phyloP scores from a whole-genome alignment of 2,888 invertebrate species.

The Euplexia lucipara region DNA sequence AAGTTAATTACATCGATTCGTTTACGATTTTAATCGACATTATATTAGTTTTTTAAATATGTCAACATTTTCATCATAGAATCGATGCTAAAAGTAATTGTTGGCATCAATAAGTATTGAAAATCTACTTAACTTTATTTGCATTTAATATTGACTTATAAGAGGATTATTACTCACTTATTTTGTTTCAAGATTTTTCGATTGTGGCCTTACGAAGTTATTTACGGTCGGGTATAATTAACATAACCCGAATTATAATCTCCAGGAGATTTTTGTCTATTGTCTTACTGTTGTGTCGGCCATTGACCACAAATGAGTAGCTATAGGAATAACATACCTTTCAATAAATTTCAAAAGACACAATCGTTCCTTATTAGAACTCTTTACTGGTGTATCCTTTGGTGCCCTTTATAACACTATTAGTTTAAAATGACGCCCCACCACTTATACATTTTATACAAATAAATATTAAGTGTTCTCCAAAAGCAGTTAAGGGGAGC shows the following conservation, averaged over 20 bases:
- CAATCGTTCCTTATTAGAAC: too few relatives aligned
- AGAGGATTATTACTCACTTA: neutral
- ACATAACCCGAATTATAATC: too few relatives aligned
- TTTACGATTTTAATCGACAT: conserved; percentile 19
- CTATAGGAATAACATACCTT: too few relatives aligned
- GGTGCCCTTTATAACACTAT: too few relatives aligned
- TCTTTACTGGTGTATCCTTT: too few relatives aligned
- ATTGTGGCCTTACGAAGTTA: conserved; percentile 17
- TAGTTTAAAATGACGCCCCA: neutral
- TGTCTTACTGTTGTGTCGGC: too few relatives aligned
- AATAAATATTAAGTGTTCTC: neutral
- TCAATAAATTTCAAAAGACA: too few relatives aligned
- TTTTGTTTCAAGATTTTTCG: conserved; percentile 11
- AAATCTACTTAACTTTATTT: conserved; percentile 13
- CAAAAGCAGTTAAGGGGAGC: neutral
- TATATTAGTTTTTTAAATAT: neutral
- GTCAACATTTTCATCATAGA: conserved; percentile 14
- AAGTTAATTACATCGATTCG: conserved; percentile 24
- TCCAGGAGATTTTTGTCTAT: too few relatives aligned
- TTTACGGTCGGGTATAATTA: too few relatives aligned
- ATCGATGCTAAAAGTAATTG: conserved; percentile 32
- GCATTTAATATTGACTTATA: conserved; percentile 37
- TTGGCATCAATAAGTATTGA: conserved; percentile 17
- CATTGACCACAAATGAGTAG: too few relatives aligned
- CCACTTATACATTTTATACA: neutral